Evolutionary conservation across 1,140 invertebrate genomes (phyloP).

Genomic region (Oryctes rhinoceros): DNA sequence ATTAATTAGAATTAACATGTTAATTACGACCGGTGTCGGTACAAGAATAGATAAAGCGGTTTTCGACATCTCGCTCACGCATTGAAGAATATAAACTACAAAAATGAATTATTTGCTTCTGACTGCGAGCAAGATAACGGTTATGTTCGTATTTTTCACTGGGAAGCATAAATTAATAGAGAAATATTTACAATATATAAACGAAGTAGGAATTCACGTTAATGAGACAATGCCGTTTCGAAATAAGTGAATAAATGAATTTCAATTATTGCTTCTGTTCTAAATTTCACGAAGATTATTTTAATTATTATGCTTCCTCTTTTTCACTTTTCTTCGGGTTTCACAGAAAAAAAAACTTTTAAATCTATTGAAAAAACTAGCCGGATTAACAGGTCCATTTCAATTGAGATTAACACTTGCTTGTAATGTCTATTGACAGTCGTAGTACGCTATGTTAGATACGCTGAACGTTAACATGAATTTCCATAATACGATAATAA

Average conservation of each 20-base stretch:
- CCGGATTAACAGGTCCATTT: no score
- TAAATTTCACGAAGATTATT: no score
- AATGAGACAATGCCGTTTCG: not conserved
- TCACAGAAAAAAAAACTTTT: no score
- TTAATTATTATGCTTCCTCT: no score
- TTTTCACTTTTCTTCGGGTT: no score
- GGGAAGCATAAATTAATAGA: not conserved
- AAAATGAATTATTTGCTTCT: constrained; percentile 6
- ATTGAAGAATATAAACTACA: not conserved
- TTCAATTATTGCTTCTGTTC: not conserved
- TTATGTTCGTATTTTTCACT: not conserved
- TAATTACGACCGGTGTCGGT: not conserved
- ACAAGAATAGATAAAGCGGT: constrained; percentile 4
- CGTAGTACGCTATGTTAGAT: no score
- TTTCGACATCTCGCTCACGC: not conserved
- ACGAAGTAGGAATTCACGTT: not conserved
- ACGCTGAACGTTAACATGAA: no score
- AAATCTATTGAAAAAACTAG: no score
- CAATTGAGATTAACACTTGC: no score
- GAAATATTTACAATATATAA: not conserved
- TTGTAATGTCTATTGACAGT: no score
- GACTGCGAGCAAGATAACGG: not conserved
- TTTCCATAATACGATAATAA: no score
- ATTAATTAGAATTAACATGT: not conserved
- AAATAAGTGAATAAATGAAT: not conserved